Percentiles rank a stretch among this genome's conserved stretches.
phyloP scores from a whole-genome alignment of 2,797 vertebrate genomes.

The Girardinus metallicus region DNA sequence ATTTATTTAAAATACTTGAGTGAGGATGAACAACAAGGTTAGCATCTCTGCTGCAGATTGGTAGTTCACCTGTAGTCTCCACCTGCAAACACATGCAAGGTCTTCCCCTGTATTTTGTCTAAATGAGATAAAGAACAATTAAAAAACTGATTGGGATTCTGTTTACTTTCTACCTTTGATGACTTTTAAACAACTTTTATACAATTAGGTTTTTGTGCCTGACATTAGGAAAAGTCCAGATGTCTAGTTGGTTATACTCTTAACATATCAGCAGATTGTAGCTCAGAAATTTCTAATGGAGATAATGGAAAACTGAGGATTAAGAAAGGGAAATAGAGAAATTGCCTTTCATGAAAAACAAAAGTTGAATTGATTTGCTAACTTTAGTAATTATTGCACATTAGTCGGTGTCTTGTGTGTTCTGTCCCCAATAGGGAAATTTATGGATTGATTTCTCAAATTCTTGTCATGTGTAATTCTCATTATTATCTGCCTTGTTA shows the following conservation, averaged over 20 bases:
- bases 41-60: not conserved
- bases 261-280: not conserved
- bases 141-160: not conserved
- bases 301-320: not conserved
- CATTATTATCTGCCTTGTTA: slow-evolving; percentile 55
- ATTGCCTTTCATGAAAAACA: not conserved
- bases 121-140: not conserved
- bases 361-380: not conserved
- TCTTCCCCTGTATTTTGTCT: not conserved
- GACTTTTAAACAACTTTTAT: not conserved
- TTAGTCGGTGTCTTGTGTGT: slow-evolving; percentile 2
- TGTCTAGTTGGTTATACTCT: not conserved
- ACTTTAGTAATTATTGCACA: not conserved
- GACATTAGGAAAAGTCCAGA: not conserved
- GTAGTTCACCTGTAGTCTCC: not conserved
- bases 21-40: not conserved
- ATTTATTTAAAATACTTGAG: not conserved
- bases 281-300: not conserved
- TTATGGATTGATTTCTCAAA: slow-evolving; percentile 30
- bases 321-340: not conserved
- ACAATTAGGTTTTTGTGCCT: not conserved
- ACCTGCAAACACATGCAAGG: not conserved
- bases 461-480: slow-evolving; percentile 39
- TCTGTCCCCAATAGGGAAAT: slow-evolving; percentile 13
- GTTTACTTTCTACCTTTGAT: not conserved